Percentiles rank a stretch among this genome's conserved stretches.
Evolutionary conservation across 1,140 invertebrate genomes (phyloP).

Genomic region (Brachionus sp.): DNA sequence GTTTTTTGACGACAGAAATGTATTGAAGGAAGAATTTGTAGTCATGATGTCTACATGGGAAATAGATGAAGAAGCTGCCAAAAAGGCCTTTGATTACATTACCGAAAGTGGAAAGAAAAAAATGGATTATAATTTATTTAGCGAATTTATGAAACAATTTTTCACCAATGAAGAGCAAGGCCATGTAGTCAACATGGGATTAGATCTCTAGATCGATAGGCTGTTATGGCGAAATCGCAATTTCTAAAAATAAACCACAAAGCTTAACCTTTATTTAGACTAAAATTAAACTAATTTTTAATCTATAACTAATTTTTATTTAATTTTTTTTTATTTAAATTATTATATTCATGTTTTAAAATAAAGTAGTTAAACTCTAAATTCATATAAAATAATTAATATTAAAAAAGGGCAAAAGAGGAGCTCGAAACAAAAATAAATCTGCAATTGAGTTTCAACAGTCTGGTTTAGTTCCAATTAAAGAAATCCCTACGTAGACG

Average conservation of each 20-base stretch:
- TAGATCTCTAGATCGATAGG: background rate
- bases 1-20: constrained; percentile 45
- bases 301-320: too few species aligned
- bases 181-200: constrained; percentile 42
- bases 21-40: constrained; percentile 36
- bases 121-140: constrained; percentile 46
- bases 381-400: too few species aligned
- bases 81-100: constrained; percentile 41
- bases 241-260: background rate
- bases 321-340: too few species aligned
- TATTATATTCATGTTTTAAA: too few species aligned
- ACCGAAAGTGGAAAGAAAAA: constrained; percentile 41
- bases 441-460: too few species aligned
- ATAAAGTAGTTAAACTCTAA: too few species aligned
- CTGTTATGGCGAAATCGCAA: background rate
- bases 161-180: constrained; percentile 20
- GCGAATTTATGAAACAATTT: constrained; percentile 45
- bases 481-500: too few species aligned
- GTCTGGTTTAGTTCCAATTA: too few species aligned
- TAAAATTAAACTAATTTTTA: too few species aligned
- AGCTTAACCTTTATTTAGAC: too few species aligned
- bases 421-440: too few species aligned
- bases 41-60: constrained; percentile 44
- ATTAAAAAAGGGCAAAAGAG: too few species aligned
- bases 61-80: constrained; percentile 20